phyloP scores from a whole-genome alignment of 2,888 invertebrate species.

The Hofmannophila pseudospretella region DNA sequence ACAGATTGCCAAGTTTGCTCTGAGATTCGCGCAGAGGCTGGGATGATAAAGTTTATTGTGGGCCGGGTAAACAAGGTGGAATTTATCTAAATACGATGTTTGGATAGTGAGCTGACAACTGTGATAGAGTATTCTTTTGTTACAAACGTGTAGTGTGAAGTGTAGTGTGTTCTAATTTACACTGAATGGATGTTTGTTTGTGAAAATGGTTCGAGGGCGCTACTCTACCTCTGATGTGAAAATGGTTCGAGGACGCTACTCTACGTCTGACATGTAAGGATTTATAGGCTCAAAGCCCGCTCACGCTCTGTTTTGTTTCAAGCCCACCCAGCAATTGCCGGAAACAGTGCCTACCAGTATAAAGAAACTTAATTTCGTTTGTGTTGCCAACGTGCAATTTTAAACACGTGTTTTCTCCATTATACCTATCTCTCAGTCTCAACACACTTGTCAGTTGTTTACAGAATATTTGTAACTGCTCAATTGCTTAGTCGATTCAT shows the following conservation, averaged over 20 bases:
- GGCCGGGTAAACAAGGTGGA: constrained; percentile 42
- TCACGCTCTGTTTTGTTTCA: too few relatives aligned
- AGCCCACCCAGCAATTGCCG: too few relatives aligned
- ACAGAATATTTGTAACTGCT: too few relatives aligned
- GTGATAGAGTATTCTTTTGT: constrained; percentile 29
- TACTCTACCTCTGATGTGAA: constrained; percentile 70
- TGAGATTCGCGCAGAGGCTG: constrained; percentile 47
- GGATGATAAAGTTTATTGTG: constrained; percentile 56
- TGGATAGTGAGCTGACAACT: constrained; percentile 44
- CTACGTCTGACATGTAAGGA: too few relatives aligned
- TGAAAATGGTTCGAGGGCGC: constrained; percentile 69
- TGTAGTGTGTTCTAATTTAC: constrained; percentile 30
- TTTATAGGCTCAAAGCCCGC: too few relatives aligned
- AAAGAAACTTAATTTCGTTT: too few relatives aligned
- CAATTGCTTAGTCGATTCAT: too few relatives aligned
- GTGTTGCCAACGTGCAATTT: too few relatives aligned
- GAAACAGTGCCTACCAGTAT: too few relatives aligned
- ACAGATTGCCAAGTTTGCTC: constrained; percentile 63
- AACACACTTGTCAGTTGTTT: too few relatives aligned
- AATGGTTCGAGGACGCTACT: constrained; percentile 38
- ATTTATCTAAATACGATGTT: constrained; percentile 30
- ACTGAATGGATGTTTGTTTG: constrained; percentile 23
- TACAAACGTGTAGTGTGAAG: constrained; percentile 3
- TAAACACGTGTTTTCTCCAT: too few relatives aligned
- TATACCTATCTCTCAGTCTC: too few relatives aligned